phyloP scores from a whole-genome alignment of 2,888 invertebrate species.

The Tiliacea aurago region DNA sequence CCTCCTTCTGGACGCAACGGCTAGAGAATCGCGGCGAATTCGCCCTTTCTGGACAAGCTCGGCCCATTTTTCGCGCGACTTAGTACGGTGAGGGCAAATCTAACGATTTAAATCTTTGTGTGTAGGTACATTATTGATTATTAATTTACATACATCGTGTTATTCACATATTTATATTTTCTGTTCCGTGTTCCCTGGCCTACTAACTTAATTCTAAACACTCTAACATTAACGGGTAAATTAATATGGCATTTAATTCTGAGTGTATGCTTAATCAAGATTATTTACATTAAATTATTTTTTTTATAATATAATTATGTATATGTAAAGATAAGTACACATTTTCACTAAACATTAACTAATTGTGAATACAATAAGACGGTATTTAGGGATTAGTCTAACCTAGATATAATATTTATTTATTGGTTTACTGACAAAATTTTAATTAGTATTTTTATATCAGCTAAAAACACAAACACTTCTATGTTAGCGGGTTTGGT shows the following conservation, averaged over 20 bases:
- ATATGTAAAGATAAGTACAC: constrained; percentile 61
- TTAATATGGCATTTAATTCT: constrained; percentile 88
- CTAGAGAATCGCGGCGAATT: no score
- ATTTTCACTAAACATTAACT: constrained; percentile 66
- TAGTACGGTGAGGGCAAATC: background rate
- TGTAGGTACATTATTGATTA: constrained; percentile 20
- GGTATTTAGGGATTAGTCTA: constrained; percentile 34
- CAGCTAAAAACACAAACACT: background rate
- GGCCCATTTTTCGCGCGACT: background rate
- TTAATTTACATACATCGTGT: constrained; percentile 49
- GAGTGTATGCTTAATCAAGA: constrained; percentile 73
- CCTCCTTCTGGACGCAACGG: no score
- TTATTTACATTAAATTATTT: constrained; percentile 76
- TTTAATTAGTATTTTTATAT: constrained; percentile 43
- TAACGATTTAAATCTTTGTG: background rate
- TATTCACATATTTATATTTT: constrained; percentile 52
- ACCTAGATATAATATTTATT: constrained; percentile 37
- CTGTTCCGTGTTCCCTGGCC: constrained; percentile 31
- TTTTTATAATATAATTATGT: constrained; percentile 33
- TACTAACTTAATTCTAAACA: constrained; percentile 70
- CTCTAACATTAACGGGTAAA: constrained; percentile 66
- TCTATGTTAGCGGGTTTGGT: no score
- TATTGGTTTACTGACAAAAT: constrained; percentile 38
- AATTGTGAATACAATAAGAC: constrained; percentile 51
- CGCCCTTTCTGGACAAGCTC: no score